Conservation (phyloP, 2,888 invertebrate species). For the Toxonevra muliebris region DNA sequence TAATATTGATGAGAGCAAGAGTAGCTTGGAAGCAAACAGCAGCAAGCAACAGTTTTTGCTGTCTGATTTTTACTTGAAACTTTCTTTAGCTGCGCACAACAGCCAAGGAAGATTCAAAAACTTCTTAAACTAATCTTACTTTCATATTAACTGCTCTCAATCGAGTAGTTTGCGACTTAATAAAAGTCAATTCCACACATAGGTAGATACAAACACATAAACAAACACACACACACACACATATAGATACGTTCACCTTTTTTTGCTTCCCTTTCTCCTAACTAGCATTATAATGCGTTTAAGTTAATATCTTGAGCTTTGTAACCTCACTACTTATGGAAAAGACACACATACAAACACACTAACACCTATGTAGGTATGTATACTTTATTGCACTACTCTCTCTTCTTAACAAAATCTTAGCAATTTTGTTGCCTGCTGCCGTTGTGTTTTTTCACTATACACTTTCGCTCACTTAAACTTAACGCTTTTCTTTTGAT, state of each 20-base stretch:
- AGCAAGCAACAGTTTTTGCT: too few relatives aligned
- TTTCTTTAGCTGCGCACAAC: too few relatives aligned
- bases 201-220: not conserved
- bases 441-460: too few relatives aligned
- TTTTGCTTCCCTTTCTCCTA: not conserved
- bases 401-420: too few relatives aligned
- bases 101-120: not conserved
- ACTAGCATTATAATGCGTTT: constrained; percentile 2
- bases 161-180: not conserved
- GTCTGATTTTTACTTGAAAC: too few relatives aligned
- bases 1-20: too few relatives aligned
- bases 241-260: not conserved
- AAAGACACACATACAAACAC: too few relatives aligned
- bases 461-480: not conserved
- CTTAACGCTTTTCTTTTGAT: not conserved
- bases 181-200: not conserved
- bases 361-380: too few relatives aligned
- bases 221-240: not conserved
- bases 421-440: too few relatives aligned
- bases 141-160: not conserved
- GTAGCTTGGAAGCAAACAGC: too few relatives aligned
- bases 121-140: not conserved
- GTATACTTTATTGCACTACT: too few relatives aligned
- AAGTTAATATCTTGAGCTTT: not conserved
- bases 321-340: not conserved